Conservation (phyloP, 2,888 invertebrate species). For the Ochropacha duplaris region DNA sequence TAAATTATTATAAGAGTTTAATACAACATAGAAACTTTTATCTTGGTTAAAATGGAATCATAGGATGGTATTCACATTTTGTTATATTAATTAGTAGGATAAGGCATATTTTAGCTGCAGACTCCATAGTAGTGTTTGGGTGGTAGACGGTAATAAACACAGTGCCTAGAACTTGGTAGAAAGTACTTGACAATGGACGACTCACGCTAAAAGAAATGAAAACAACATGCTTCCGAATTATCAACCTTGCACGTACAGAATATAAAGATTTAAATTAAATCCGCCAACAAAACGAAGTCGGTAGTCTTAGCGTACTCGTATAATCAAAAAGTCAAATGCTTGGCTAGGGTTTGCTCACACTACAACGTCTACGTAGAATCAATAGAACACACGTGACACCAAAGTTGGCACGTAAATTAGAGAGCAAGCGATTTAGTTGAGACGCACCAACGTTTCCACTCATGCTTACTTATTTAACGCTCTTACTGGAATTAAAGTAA, state of each 20-base stretch:
- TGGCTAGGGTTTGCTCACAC: slow-evolving; percentile 13
- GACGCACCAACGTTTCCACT: slow-evolving; percentile 40
- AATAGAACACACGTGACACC: slow-evolving; percentile 57
- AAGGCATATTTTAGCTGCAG: too few species aligned
- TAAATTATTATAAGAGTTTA: too few species aligned
- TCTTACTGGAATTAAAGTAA: slow-evolving; percentile 9
- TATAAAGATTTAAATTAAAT: not conserved
- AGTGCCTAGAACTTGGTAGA: too few species aligned
- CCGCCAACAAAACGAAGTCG: not conserved
- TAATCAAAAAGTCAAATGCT: slow-evolving; percentile 25
- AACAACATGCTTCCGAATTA: not conserved
- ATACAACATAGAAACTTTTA: too few species aligned
- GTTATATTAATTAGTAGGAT: too few species aligned
- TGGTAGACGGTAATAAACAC: too few species aligned
- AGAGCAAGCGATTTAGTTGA: slow-evolving; percentile 40
- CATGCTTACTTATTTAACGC: slow-evolving; percentile 46
- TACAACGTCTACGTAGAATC: slow-evolving; percentile 38
- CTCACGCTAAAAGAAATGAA: not conserved
- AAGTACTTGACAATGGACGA: not conserved
- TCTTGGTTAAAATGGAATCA: too few species aligned
- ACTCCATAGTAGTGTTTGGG: too few species aligned
- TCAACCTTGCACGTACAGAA: not conserved
- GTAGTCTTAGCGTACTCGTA: slow-evolving; percentile 1
- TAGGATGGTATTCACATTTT: too few species aligned
- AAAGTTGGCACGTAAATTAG: slow-evolving; percentile 53